phyloP scores from a whole-genome alignment of 2,888 invertebrate genomes.

The Subacronicta megacephala region DNA sequence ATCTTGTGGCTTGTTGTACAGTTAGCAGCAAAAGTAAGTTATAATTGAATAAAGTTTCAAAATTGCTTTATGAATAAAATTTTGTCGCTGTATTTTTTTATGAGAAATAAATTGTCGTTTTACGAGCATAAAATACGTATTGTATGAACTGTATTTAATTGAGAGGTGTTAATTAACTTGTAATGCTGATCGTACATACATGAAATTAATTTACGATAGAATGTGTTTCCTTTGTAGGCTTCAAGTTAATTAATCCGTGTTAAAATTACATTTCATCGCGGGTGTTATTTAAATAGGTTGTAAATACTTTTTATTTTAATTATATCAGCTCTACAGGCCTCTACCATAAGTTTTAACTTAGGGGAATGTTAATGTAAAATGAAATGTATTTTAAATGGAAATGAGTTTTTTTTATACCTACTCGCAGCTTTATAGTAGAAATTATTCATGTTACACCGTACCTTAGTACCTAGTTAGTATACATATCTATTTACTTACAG shows the following conservation, averaged over 20 bases:
- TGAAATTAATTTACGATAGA: constrained; percentile 15
- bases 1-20: neutral
- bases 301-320: constrained; percentile 21
- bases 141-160: neutral
- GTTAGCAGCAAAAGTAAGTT: neutral
- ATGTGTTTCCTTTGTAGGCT: constrained; percentile 11
- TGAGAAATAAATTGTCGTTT: neutral
- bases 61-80: too few relatives aligned
- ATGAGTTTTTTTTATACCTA: too few relatives aligned
- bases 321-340: neutral
- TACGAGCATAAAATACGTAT: neutral
- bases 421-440: too few relatives aligned
- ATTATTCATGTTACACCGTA: too few relatives aligned
- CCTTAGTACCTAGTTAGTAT: too few relatives aligned
- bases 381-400: too few relatives aligned
- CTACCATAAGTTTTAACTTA: too few relatives aligned
- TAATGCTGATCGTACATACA: neutral
- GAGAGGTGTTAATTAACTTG: neutral
- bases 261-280: constrained; percentile 21
- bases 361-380: too few relatives aligned
- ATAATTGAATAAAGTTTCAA: neutral
- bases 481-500: too few relatives aligned
- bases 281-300: neutral
- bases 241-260: constrained; percentile 18
- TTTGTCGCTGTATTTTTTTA: neutral